A percentile compares a stretch with the other conserved stretches of the same genome.
These are phyloP conservation scores for Himalopsyche tibetana DNA, from an alignment of 2,888 invertebrate genomes.

Conservation along the genomic window DNA sequence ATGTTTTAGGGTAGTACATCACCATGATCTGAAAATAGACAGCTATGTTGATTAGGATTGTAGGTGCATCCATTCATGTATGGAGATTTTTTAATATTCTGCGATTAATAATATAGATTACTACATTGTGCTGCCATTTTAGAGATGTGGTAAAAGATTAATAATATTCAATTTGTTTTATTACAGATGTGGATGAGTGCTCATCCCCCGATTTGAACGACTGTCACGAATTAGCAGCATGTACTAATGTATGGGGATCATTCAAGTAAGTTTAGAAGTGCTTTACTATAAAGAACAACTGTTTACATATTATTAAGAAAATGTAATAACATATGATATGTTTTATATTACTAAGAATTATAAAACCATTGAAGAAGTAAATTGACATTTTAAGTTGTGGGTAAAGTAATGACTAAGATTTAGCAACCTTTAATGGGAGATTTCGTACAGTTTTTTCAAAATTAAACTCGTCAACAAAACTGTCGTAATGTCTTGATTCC, in stretches of 20 bases:
- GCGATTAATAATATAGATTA: too few species aligned
- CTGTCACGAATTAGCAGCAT: constrained; percentile 86
- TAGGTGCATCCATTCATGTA: too few species aligned
- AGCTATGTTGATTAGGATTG: too few species aligned
- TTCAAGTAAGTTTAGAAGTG: constrained; percentile 75
- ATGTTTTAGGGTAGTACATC: constrained; percentile 44
- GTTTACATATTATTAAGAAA: background rate
- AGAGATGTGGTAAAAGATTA: background rate
- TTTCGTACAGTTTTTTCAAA: too few species aligned
- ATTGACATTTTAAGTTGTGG: too few species aligned
- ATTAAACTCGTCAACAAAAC: too few species aligned
- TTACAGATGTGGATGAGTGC: constrained; percentile 90
- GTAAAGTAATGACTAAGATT: too few species aligned
- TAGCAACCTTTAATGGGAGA: too few species aligned
- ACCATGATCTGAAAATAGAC: background rate
- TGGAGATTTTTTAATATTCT: too few species aligned
- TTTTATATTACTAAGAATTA: too few species aligned
- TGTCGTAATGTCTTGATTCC: too few species aligned
- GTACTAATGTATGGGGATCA: constrained; percentile 90
- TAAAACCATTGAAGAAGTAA: too few species aligned
- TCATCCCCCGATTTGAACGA: constrained; percentile 88
- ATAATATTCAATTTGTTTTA: constrained; percentile 31
- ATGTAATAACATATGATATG: background rate
- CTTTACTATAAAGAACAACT: background rate
- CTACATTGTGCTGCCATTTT: background rate